Conservation (phyloP, 2,888 invertebrate species). For the Athalia circularis region DNA sequence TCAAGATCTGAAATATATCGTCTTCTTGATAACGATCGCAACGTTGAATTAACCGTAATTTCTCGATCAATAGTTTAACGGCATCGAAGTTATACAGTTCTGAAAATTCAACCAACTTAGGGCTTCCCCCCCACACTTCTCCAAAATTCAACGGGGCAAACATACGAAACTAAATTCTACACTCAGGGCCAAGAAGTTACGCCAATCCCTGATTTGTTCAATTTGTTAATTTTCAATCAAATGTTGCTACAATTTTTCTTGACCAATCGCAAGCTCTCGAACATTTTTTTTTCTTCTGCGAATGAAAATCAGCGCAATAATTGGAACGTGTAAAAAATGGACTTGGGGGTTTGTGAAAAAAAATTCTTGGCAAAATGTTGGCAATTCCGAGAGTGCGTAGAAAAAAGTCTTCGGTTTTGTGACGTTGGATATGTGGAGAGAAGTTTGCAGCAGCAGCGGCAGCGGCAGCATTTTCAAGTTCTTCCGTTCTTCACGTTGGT, state of each 20-base stretch:
- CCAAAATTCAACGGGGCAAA: neutral
- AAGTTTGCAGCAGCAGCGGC: neutral
- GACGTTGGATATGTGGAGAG: conserved; percentile 32
- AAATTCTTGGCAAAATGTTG: conserved; percentile 17
- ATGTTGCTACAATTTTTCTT: conserved; percentile 45
- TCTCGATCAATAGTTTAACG: conserved; percentile 62
- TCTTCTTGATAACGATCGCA: conserved; percentile 58
- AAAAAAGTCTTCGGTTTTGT: conserved; percentile 18
- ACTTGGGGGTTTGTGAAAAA: neutral
- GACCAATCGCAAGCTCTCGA: conserved; percentile 60
- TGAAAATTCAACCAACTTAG: neutral
- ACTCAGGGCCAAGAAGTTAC: neutral
- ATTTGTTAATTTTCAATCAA: conserved; percentile 64
- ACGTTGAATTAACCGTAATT: conserved; percentile 57
- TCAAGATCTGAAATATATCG: conserved; percentile 58
- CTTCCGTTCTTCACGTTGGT: neutral
- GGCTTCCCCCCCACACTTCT: neutral
- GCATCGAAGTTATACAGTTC: conserved; percentile 12
- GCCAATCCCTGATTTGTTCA: conserved; percentile 56
- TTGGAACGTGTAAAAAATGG: no score
- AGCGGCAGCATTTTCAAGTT: neutral
- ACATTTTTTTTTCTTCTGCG: conserved; percentile 57
- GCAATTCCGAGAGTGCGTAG: conserved; percentile 9
- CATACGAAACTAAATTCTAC: no score
- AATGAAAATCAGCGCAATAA: neutral